Percentiles rank a stretch among this genome's conserved stretches.
Conservation (phyloP, 2,797 vertebrate species). For the Fistularia tabacaria region DNA sequence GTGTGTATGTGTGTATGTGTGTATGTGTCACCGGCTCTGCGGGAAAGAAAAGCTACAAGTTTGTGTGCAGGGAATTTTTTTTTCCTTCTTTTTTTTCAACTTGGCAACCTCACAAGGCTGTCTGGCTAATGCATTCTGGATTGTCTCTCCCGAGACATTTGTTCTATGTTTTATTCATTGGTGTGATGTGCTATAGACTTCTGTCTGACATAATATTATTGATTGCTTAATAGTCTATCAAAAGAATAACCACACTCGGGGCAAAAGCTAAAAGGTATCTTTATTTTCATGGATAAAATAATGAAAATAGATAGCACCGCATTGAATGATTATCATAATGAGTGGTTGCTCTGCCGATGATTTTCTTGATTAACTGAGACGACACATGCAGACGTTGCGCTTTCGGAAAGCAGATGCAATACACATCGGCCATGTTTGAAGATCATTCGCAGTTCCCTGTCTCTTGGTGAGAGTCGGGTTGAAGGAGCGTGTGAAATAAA, state of each 20-base stretch:
- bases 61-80: conserved; percentile 49
- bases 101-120: conserved; percentile 64
- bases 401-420: too few species aligned
- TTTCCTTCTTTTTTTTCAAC: conserved; percentile 64
- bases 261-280: conserved; percentile 17
- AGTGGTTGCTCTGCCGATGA: too few species aligned
- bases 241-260: conserved; percentile 45
- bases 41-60: conserved; percentile 54
- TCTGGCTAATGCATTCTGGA: conserved; percentile 69
- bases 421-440: too few species aligned
- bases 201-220: conserved; percentile 60
- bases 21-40: conserved; percentile 57
- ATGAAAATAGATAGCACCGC: background rate
- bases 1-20: conserved; percentile 40
- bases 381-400: too few species aligned
- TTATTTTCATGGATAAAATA: conserved; percentile 21
- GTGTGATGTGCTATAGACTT: conserved; percentile 63
- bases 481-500: too few species aligned
- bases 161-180: conserved; percentile 69
- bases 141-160: conserved; percentile 63
- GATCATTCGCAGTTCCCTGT: too few species aligned
- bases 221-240: conserved; percentile 62
- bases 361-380: too few species aligned
- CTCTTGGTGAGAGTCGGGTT: too few species aligned
- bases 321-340: too few species aligned